Conservation (phyloP, 2,888 invertebrate genomes). For the Rotaria socialis region DNA sequence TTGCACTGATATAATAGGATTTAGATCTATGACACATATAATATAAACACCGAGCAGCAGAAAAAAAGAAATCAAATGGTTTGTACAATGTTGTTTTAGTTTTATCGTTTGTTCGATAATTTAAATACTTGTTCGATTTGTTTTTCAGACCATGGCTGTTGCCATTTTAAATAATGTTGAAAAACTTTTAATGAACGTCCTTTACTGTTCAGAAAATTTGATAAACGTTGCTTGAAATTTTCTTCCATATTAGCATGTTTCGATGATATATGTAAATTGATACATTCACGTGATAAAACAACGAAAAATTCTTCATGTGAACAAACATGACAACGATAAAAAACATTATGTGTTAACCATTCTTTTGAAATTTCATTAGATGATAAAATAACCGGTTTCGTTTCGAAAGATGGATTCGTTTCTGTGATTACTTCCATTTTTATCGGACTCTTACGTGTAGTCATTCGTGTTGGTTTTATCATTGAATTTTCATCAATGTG, state of each 20-base stretch:
- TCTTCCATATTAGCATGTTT: slow-evolving; percentile 31
- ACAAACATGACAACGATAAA: slow-evolving; percentile 31
- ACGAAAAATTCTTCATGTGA: slow-evolving; percentile 1
- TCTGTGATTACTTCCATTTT: not conserved
- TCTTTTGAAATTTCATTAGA: not conserved
- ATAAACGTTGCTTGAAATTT: slow-evolving; percentile 31
- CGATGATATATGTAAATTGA: slow-evolving; percentile 24
- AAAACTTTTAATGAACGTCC: not conserved
- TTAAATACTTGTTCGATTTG: slow-evolving; percentile 5
- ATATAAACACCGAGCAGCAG: not conserved
- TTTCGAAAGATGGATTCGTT: not conserved
- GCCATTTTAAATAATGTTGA: slow-evolving; percentile 35
- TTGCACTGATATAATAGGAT: slow-evolving; percentile 21
- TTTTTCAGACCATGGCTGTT: slow-evolving; percentile 5
- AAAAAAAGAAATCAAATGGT: not conserved
- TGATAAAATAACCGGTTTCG: not conserved
- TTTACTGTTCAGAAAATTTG: not conserved
- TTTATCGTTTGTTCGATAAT: not conserved
- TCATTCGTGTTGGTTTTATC: not conserved
- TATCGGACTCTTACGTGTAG: not conserved
- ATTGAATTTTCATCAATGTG: not conserved
- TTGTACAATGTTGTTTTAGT: not conserved
- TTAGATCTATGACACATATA: not conserved
- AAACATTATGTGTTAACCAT: not conserved
- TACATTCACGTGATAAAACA: slow-evolving; percentile 29